These are phyloP conservation scores for Scaptomyza reducta DNA, from an alignment of 2,888 invertebrate genomes.

Conservation along the genomic window DNA sequence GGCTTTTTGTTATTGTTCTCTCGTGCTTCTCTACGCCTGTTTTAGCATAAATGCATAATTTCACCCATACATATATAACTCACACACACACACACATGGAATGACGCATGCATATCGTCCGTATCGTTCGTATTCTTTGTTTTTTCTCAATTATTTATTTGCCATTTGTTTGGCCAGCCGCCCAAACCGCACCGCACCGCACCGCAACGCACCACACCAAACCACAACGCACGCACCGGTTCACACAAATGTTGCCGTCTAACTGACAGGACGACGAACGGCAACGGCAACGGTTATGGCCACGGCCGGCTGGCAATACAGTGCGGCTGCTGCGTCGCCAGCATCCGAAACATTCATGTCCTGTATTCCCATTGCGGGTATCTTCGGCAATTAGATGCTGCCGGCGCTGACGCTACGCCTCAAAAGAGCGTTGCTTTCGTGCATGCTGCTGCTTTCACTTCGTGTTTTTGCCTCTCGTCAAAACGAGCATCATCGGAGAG, in stretches of 20 bases:
- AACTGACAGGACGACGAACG: constrained; percentile 58
- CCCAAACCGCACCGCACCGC: constrained; percentile 12
- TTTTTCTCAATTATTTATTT: constrained; percentile 28
- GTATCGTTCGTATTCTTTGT: constrained; percentile 25
- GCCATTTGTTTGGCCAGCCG: constrained; percentile 41
- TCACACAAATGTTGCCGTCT: constrained; percentile 66
- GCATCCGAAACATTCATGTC: constrained; percentile 28
- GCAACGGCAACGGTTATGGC: constrained; percentile 31
- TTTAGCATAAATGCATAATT: constrained; percentile 67
- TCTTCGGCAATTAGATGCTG: constrained; percentile 22
- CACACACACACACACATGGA: constrained; percentile 15
- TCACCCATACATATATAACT: constrained; percentile 12
- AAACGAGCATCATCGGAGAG: neutral
- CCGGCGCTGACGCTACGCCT: constrained; percentile 18
- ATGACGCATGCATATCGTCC: constrained; percentile 24
- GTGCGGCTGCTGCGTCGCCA: constrained; percentile 15
- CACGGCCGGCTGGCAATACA: constrained; percentile 38
- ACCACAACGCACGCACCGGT: constrained; percentile 49
- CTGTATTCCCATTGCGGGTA: constrained; percentile 36
- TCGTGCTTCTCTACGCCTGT: constrained; percentile 7
- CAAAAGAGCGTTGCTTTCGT: constrained; percentile 40
- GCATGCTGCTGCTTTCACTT: constrained; percentile 15
- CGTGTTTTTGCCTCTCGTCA: constrained; percentile 16
- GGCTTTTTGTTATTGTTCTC: constrained; percentile 7
- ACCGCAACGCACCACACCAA: constrained; percentile 30